These are phyloP conservation scores for Trachelus stipa DNA, from an alignment of 2,888 invertebrate species.

Conservation along the genomic window DNA sequence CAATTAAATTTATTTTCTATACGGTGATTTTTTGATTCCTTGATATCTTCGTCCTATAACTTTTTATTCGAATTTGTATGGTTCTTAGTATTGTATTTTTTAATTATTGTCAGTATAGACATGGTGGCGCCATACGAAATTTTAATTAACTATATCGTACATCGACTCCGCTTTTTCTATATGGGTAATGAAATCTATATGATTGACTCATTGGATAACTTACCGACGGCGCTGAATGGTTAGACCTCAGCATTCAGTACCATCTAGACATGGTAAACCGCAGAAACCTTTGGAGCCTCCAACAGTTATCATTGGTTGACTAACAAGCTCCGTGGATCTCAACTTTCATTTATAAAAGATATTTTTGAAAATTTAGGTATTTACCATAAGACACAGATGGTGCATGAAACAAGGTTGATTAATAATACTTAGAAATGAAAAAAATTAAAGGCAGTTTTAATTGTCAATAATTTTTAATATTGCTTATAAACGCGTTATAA, in stretches of 20 bases:
- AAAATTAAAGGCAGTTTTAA: neutral
- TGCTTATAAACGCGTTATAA: slow-evolving; percentile 32
- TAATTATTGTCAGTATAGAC: neutral
- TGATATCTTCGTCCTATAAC: neutral
- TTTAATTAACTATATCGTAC: neutral
- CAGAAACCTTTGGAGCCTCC: neutral
- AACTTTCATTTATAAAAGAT: neutral
- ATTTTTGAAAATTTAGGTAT: neutral
- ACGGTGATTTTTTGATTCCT: neutral
- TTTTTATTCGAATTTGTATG: neutral
- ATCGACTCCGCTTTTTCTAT: neutral
- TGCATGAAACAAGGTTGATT: neutral
- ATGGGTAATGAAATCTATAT: neutral
- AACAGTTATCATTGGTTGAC: neutral
- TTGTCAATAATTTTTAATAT: neutral
- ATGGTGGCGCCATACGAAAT: neutral
- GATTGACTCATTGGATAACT: neutral
- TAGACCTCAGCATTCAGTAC: neutral
- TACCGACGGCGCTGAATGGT: neutral
- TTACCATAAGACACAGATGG: neutral
- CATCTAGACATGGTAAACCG: neutral
- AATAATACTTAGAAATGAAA: neutral
- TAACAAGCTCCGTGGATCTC: neutral
- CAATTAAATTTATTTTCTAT: neutral
- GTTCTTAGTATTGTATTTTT: neutral